phyloP scores from a whole-genome alignment of 2,113 vertebrate species.

The Oreotrochilus melanogaster region DNA sequence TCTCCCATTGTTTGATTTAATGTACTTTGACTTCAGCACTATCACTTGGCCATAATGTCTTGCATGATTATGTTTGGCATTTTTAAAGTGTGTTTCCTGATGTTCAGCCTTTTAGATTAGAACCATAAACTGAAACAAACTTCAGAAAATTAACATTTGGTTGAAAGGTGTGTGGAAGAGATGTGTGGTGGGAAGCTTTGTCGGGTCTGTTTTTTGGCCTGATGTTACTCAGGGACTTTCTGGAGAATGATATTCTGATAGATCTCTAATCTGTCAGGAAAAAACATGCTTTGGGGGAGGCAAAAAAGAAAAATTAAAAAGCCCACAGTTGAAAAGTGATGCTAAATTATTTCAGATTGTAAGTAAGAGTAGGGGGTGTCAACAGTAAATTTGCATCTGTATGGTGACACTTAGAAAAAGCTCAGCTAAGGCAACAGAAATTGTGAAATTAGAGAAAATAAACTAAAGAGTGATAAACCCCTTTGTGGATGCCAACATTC shows the following conservation, averaged over 20 bases:
- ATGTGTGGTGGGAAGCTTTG: neutral
- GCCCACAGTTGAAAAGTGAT: neutral
- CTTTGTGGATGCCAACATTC: neutral
- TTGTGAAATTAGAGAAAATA: neutral
- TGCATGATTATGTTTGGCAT: neutral
- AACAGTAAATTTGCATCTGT: neutral
- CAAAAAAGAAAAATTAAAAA: neutral
- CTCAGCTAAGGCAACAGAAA: neutral
- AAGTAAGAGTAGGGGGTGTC: neutral
- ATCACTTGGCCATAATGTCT: neutral
- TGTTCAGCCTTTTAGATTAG: neutral
- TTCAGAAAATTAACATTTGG: neutral
- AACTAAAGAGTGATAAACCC: constrained; percentile 1
- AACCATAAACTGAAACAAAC: neutral
- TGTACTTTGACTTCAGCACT: neutral
- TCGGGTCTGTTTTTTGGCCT: neutral
- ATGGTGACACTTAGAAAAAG: neutral
- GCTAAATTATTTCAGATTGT: neutral
- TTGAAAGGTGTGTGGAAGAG: neutral
- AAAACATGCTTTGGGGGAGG: accelerated
- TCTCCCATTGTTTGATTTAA: neutral
- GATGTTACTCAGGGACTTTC: neutral
- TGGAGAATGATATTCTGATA: neutral
- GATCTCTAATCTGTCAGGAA: neutral
- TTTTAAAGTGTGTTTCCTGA: neutral